These are phyloP conservation scores for Nomada ruficornis DNA, from an alignment of 2,888 invertebrate genomes.

Conservation along the genomic window DNA sequence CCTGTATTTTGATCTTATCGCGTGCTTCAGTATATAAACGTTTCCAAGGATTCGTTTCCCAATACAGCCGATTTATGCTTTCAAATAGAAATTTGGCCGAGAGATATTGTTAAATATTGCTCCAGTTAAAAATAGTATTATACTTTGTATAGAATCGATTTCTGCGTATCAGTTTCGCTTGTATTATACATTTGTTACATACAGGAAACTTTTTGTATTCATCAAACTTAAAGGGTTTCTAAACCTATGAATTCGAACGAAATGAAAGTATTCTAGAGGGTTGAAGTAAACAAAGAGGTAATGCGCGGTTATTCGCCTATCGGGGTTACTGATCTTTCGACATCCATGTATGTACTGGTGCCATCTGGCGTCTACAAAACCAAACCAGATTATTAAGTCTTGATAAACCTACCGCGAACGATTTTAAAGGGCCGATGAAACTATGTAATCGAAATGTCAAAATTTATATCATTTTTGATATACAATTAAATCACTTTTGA, in stretches of 20 bases:
- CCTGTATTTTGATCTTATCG: not conserved
- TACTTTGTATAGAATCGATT: not conserved
- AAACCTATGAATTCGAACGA: constrained; percentile 10
- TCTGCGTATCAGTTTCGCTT: not conserved
- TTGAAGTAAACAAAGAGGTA: constrained; percentile 69
- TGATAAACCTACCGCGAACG: not conserved
- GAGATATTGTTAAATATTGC: not conserved
- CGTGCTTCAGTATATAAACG: not conserved
- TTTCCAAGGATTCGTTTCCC: not conserved
- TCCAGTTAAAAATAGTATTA: not conserved
- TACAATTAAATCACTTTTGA: not conserved
- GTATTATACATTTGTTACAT: not conserved
- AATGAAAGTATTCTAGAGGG: constrained; percentile 71
- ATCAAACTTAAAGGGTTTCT: not conserved
- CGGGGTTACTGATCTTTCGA: constrained; percentile 79
- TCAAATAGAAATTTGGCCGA: not conserved
- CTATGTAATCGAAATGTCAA: constrained; percentile 2
- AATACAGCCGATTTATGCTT: not conserved
- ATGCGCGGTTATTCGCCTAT: constrained; percentile 76
- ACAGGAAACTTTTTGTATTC: not conserved
- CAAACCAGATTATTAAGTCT: constrained; percentile 42
- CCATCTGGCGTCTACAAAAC: constrained; percentile 76
- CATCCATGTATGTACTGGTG: constrained; percentile 76
- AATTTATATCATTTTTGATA: not conserved
- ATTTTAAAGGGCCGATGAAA: not conserved